phyloP scores from a whole-genome alignment of 2,797 vertebrate species.

The Aldrovandia affinis region DNA sequence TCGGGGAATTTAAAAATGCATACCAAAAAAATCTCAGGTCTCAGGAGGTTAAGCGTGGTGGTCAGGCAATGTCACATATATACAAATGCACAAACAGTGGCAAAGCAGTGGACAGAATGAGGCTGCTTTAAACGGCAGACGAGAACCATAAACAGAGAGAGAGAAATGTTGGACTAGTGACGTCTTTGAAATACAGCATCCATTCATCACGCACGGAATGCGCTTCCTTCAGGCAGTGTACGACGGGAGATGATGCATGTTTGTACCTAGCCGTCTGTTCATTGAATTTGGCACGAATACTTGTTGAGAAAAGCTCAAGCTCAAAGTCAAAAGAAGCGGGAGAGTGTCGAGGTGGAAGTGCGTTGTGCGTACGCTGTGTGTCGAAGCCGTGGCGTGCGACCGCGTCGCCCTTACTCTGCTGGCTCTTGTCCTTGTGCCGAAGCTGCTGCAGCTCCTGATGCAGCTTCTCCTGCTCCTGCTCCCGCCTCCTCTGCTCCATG shows the following conservation, averaged over 20 bases:
- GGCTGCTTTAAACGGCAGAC: background rate
- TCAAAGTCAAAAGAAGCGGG: background rate
- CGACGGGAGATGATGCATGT: background rate
- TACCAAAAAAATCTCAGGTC: too few species aligned
- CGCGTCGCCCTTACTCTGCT: slow-evolving; percentile 82
- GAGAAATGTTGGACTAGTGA: background rate
- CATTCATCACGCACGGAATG: background rate
- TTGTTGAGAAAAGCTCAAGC: background rate
- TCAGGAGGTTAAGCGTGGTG: too few species aligned
- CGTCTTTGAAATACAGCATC: background rate
- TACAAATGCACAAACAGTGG: background rate
- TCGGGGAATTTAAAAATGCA: too few species aligned
- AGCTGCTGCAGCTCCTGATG: slow-evolving; percentile 79
- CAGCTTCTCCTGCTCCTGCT: slow-evolving; percentile 76
- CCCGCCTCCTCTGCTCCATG: slow-evolving; percentile 74
- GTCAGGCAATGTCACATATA: background rate
- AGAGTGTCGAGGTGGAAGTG: background rate
- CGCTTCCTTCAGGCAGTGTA: background rate
- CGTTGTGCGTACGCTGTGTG: background rate
- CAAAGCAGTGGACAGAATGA: background rate
- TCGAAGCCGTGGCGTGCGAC: too few species aligned
- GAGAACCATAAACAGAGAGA: background rate
- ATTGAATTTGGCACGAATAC: background rate
- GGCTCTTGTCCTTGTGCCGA: slow-evolving; percentile 79
- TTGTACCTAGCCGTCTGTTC: background rate